Conservation (phyloP, 2,797 vertebrate species). For the Streptopelia turtur region DNA sequence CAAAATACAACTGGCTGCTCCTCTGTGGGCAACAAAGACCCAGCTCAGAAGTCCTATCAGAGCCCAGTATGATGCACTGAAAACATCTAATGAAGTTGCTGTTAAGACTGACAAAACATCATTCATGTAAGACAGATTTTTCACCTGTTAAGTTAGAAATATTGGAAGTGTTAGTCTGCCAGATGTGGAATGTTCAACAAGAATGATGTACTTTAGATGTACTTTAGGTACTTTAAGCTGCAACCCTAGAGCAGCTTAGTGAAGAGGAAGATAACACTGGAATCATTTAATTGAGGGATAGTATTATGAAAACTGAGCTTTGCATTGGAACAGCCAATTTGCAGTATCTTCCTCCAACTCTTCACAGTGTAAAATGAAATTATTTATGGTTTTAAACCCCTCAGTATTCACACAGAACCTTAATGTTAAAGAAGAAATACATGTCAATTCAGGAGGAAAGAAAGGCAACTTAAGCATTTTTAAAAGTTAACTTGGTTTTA, state of each 20-base stretch:
- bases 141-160: background rate
- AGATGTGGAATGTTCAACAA: background rate
- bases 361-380: background rate
- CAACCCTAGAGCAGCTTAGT: background rate
- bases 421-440: background rate
- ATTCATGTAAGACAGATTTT: background rate
- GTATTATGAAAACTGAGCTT: background rate
- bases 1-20: background rate
- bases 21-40: background rate
- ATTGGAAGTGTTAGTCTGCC: background rate
- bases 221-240: background rate
- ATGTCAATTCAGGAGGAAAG: background rate
- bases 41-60: background rate
- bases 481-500: background rate
- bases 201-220: accelerated
- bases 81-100: background rate
- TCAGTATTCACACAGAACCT: background rate
- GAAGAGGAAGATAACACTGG: background rate
- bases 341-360: background rate
- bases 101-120: background rate
- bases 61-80: background rate
- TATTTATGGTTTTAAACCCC: background rate
- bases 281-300: background rate
- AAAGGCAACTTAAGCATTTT: background rate
- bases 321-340: background rate